Base-by-base conservation (phyloP, 1,140 invertebrate genomes). In the Nephotettix cincticeps region DNA sequence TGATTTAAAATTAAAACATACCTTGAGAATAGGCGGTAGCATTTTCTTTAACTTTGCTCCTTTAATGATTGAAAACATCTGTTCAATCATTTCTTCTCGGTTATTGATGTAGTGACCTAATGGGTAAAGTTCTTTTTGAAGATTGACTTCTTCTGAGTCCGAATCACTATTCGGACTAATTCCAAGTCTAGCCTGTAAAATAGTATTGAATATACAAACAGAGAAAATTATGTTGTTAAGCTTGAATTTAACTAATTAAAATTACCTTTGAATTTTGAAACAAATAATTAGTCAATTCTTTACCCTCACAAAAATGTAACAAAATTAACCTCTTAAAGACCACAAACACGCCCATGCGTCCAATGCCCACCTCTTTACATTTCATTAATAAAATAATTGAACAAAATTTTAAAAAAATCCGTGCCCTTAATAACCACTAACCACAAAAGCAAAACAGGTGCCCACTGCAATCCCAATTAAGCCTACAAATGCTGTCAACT, bases 51-150 rank as follows among this genome's bases (percentile, higher is more conserved):
- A 63, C 61, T 73, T 71, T 19, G 70, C 61, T 30, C 71, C 73
- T 40, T 69, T 71, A 43, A 78, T 71, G 40, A 76, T 66, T 43
- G 74, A 70, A 74, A 79, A 79, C 72, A 79, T 72, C 70, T 79
- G 77, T 30, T 77, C 65, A 19, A 77, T 74, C 74, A 79, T 76
- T 54, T 76, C 72, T 70, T 72, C 75, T 64, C 73, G 72, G 47
- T 78, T 73, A 58, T 75, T 70, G 3, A 76, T 65, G 67, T 78
- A 79, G 67, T 78, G 70, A 40, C 72, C 56, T 36, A 79, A 73
- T 14, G 78, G 75, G 58, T 75, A 72, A 23, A 78, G 32, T 71
- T 76, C 70, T 67, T 71, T 68, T 45, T 36, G 40, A 1, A 74
- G 47, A 61, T 76, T 73, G 2, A 77, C 61, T 47, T 72, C 51